These are phyloP conservation scores for Lucilia sericata DNA, from an alignment of 1,140 invertebrate species.

Conservation along the genomic window DNA sequence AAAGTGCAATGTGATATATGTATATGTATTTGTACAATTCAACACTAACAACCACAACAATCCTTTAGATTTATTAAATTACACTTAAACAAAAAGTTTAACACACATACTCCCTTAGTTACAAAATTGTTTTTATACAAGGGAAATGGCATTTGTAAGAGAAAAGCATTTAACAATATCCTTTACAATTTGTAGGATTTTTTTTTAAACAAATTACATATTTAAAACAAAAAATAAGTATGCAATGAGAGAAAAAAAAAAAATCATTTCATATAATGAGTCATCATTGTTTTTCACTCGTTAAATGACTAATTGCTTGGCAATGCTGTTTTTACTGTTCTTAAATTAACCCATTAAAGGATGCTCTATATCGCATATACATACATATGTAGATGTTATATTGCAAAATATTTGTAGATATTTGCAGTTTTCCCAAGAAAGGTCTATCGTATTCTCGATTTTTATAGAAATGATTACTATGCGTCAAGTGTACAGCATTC, in stretches of 20 bases:
- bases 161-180: neutral
- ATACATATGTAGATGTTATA: too few species aligned
- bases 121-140: neutral
- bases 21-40: neutral
- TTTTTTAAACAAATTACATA: constrained; percentile 2
- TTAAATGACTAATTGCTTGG: constrained; percentile 20
- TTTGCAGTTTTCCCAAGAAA: too few species aligned
- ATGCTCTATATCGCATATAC: neutral
- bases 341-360: neutral
- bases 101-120: neutral
- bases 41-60: constrained; percentile 15
- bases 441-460: too few species aligned
- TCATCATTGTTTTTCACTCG: constrained; percentile 16
- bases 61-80: constrained; percentile 30
- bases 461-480: too few species aligned
- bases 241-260: neutral
- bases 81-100: neutral
- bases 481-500: too few species aligned
- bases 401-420: too few species aligned
- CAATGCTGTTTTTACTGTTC: neutral
- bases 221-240: neutral
- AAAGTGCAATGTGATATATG: neutral
- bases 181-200: neutral
- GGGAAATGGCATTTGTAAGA: neutral
- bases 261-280: constrained; percentile 2